These are phyloP conservation scores for Arctopsyche grandis DNA, from an alignment of 1,140 invertebrate species.

Conservation along the genomic window DNA sequence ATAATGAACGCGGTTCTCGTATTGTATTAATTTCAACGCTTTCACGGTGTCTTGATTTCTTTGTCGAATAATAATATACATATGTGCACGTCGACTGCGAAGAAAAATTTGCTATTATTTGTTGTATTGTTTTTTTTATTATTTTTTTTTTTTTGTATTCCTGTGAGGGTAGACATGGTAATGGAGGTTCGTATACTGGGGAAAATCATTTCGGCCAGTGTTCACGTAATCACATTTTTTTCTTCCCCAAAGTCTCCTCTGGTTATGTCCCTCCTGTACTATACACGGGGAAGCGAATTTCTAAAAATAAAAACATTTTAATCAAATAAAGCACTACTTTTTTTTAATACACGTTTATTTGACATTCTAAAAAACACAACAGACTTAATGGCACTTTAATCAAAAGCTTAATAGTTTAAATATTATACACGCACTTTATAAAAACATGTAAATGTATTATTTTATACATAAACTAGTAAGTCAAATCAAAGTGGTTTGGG, in stretches of 20 bases:
- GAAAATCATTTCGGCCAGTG: slow-evolving; percentile 5
- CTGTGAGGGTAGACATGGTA: background rate
- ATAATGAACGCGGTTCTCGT: slow-evolving; percentile 42
- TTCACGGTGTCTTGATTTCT: slow-evolving; percentile 32
- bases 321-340: no score
- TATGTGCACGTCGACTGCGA: background rate
- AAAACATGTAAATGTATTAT: no score
- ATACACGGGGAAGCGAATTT: no score
- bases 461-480: no score
- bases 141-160: background rate
- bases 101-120: slow-evolving; percentile 19
- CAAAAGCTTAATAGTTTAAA: no score
- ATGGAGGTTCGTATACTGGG: background rate
- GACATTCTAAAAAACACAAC: no score
- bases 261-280: no score
- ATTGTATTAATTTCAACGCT: slow-evolving; percentile 41
- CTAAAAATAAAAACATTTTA: no score
- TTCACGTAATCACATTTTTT: slow-evolving; percentile 10
- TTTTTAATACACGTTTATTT: no score
- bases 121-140: background rate
- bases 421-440: no score
- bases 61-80: slow-evolving; percentile 37
- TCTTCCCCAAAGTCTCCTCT: background rate
- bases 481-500: no score
- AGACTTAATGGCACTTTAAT: no score